Percentiles rank a stretch among this genome's conserved stretches.
phyloP scores from a whole-genome alignment of 2,797 vertebrate species.

The Chelidonichthys spinosus region DNA sequence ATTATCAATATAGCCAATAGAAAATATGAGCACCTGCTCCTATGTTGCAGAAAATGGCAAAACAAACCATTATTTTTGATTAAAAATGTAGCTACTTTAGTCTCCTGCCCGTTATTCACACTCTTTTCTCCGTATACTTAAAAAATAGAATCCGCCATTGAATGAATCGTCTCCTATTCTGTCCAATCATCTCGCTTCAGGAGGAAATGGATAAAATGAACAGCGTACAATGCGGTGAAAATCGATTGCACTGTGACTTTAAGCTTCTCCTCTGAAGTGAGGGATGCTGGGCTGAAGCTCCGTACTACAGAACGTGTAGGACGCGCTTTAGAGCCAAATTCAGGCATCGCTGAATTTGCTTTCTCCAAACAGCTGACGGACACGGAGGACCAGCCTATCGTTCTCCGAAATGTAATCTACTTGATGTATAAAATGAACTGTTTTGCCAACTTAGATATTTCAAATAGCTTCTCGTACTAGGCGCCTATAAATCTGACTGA shows the following conservation, averaged over 20 bases:
- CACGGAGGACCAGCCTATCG: neutral
- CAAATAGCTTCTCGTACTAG: neutral
- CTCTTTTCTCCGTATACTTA: neutral
- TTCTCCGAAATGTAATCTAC: neutral
- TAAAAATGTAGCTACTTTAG: neutral
- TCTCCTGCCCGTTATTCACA: neutral
- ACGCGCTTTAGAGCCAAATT: neutral
- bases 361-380: neutral
- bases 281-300: neutral
- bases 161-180: neutral
- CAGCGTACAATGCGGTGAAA: neutral
- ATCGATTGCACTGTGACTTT: slow-evolving; percentile 2
- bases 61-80: neutral
- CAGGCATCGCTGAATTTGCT: neutral
- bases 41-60: neutral
- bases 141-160: neutral
- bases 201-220: slow-evolving; percentile 12
- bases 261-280: neutral
- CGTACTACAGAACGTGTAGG: neutral
- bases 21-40: neutral
- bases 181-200: slow-evolving; percentile 1
- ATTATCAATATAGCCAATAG: neutral
- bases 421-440: neutral
- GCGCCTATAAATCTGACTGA: neutral
- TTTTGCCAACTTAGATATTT: neutral